Evolutionary conservation across 2,888 invertebrate genomes (phyloP).

Genomic region (Dryocosmus kuriphilus): DNA sequence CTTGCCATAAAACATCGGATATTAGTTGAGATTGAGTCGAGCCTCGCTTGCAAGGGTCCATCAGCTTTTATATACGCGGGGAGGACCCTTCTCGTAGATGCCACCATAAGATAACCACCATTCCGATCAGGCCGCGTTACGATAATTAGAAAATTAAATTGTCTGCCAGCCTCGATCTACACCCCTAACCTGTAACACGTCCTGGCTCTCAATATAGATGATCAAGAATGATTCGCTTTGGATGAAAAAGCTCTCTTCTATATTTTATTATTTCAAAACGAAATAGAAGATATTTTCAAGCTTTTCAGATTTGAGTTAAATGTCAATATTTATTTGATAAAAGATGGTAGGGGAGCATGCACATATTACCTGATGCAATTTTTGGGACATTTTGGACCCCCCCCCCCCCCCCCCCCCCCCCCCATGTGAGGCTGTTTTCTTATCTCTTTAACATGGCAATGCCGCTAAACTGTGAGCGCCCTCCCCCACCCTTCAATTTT

Average conservation of each 20-base stretch:
- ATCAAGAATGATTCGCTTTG: slow-evolving; percentile 46
- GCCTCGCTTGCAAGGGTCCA: slow-evolving; percentile 62
- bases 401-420: too few species aligned
- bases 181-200: slow-evolving; percentile 51
- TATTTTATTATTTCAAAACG: background rate
- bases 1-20: slow-evolving; percentile 67
- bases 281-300: too few species aligned
- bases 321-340: too few species aligned
- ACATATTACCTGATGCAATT: too few species aligned
- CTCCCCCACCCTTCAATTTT: too few species aligned
- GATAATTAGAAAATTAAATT: slow-evolving; percentile 77
- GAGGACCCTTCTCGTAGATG: slow-evolving; percentile 64
- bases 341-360: too few species aligned
- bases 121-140: slow-evolving; percentile 66
- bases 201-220: slow-evolving; percentile 44
- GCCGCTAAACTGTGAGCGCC: too few species aligned
- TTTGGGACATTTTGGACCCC: too few species aligned
- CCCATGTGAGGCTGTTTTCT: too few species aligned
- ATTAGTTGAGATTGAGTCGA: slow-evolving; percentile 73
- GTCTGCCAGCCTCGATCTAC: slow-evolving; percentile 66
- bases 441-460: too few species aligned
- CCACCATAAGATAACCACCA: slow-evolving; percentile 67
- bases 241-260: background rate
- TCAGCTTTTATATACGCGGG: slow-evolving; percentile 71
- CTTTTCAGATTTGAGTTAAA: too few species aligned